Evolutionary conservation across 2,888 invertebrate genomes (phyloP).

Genomic region (Acrobasis suavella): DNA sequence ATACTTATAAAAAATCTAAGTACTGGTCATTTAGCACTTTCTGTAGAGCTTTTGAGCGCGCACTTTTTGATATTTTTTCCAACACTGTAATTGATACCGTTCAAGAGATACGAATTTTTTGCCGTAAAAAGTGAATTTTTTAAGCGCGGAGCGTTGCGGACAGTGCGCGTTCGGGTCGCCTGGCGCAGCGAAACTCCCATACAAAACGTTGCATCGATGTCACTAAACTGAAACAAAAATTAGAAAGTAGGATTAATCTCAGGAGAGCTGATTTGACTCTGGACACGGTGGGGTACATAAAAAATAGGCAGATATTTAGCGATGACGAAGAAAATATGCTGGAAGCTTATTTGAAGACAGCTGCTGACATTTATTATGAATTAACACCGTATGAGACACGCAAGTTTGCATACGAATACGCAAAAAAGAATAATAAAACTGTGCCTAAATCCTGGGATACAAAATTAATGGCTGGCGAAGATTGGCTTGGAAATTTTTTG

Average conservation of each 20-base stretch:
- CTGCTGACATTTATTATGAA: slow-evolving; percentile 16
- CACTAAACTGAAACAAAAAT: not conserved
- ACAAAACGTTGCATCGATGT: not conserved
- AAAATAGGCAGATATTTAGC: not conserved
- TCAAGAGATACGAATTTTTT: too few species aligned
- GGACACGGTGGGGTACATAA: not conserved
- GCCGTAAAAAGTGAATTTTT: too few species aligned
- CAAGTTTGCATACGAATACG: slow-evolving; percentile 24
- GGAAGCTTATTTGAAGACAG: not conserved
- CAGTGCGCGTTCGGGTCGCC: too few species aligned
- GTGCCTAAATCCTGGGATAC: slow-evolving; percentile 23
- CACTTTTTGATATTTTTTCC: too few species aligned
- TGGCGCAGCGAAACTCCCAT: too few species aligned
- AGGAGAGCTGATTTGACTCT: not conserved
- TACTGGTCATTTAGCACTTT: too few species aligned
- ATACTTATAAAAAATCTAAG: too few species aligned
- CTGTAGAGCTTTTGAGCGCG: too few species aligned
- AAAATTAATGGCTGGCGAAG: slow-evolving; percentile 24
- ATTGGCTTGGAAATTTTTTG: slow-evolving; percentile 23
- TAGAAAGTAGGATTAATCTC: not conserved
- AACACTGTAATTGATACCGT: too few species aligned
- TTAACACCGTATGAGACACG: slow-evolving; percentile 25
- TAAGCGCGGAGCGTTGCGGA: too few species aligned
- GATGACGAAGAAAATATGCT: not conserved
- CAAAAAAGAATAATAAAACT: slow-evolving; percentile 23